A percentile compares a stretch with the other conserved stretches of the same genome.
These are phyloP conservation scores for Lineus longissimus DNA, from an alignment of 1,140 invertebrate genomes.

Conservation along the genomic window DNA sequence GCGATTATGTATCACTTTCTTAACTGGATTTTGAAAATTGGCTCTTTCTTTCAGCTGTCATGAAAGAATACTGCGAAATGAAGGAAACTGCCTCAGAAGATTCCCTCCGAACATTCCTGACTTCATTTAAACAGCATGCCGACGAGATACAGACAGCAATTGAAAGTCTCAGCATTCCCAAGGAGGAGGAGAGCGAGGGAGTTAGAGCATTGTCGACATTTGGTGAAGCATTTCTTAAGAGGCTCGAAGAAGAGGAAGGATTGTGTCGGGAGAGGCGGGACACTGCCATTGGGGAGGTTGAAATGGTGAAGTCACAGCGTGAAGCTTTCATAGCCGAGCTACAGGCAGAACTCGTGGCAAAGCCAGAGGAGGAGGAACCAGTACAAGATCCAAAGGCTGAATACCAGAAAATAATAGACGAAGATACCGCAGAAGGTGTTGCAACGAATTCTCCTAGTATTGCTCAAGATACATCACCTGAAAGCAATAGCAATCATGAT, in stretches of 20 bases:
- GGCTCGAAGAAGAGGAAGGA: background rate
- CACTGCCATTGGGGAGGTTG: background rate
- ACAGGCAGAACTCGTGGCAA: too few species aligned
- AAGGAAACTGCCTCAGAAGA: constrained; percentile 29
- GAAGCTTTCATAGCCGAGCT: background rate
- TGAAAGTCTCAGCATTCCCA: too few species aligned
- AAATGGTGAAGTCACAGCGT: background rate
- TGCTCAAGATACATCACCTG: too few species aligned
- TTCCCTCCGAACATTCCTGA: constrained; percentile 27
- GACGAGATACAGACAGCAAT: constrained; percentile 23
- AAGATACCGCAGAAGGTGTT: too few species aligned
- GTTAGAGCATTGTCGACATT: background rate
- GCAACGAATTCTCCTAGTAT: too few species aligned
- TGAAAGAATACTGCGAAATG: constrained; percentile 16
- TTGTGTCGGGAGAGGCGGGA: background rate
- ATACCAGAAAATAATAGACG: too few species aligned
- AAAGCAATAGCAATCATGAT: too few species aligned
- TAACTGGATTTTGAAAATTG: too few species aligned
- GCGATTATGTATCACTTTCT: too few species aligned
- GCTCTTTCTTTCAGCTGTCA: background rate
- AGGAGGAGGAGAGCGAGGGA: background rate
- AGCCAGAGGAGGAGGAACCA: too few species aligned
- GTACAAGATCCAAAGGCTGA: too few species aligned
- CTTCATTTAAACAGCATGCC: constrained; percentile 29
- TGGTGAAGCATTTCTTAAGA: background rate